Base-by-base conservation (phyloP, 2,888 invertebrate genomes). In the Anoplius nigerrimus region DNA sequence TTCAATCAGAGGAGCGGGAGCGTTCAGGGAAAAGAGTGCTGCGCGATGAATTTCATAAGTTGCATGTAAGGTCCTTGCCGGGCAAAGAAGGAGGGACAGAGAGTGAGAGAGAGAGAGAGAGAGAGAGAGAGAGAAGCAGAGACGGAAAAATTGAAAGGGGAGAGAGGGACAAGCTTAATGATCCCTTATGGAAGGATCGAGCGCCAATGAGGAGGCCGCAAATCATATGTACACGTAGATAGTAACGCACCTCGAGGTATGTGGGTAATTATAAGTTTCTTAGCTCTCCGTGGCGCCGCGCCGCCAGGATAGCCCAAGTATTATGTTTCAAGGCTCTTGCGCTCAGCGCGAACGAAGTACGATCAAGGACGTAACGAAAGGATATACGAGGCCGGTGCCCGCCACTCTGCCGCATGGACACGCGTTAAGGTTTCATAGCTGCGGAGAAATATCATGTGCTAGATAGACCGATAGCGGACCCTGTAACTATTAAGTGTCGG, bases 231-330 rank as follows among this genome's bases (percentile, higher is more conserved):
- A 42, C 46, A 59, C 56, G 65, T 46, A 71, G 52, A 59, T 59
- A 61, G 46, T 59, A 59, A 71, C 62, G 58, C 59, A 57, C 52
- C 62, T 64, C 56, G 62, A 62, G 62, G 62, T 65, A 64, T 62
- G 62, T 56, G 55, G 65, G 66, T 71, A 76, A 79, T 78, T 78
- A 75, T 69, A 78, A 76, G 70, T 75, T 75, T 66, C 66, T 62
- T 62, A 53, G n/a, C 54, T 62, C 24, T 52, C 42, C 59, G 42
- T 55, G 57, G 55, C 43, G 34, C 42, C 51, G 45, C 58, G 34
- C 13, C 34, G 43, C 56, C 57, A 53, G 51, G 69, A 66, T 71
- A 65, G 57, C 55, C 27, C 43, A 51, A 58, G 27, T 71, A 76
- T 67, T 58, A 59, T 52, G 46, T 58, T 71, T 69, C 76, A 66